Evolutionary conservation across 2,113 vertebrate genomes (phyloP), one percentile per base, ranked within the genome.

Genomic region (Lamprotornis superbus): DNA sequence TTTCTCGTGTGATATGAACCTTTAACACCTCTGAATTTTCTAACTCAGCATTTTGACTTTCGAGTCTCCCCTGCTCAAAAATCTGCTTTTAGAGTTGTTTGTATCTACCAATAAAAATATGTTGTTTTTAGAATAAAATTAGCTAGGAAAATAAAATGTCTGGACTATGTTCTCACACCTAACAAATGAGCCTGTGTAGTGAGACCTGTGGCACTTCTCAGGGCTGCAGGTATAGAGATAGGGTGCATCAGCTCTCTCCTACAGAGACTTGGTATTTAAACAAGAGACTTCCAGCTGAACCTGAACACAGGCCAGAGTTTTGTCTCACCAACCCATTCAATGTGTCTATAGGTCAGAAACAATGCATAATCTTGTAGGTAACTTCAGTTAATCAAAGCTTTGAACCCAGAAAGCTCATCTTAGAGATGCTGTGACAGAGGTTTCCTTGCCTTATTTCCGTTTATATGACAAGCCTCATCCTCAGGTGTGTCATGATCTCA

Each of bases 171-270:
- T 87, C 39, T 83, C 33, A 64, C 35, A 46, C 30, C 44, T 68
- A 53, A 61, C 40, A 82, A 65, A 74, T 0, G 0, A 23, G 69
- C 47, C 15, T 56, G n/a, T 0, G 0, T 4, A 35, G 30, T 22
- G 40, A 92, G 40, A 65, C 40, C 53, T 78, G 55, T 60, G 50
- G 30, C 75, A 39, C 46, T 88, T 93, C 50, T 82, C 46, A 20
- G 56, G 75, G 83, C 60, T 90, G 31, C 44, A 81, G 59, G 22
- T 77, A 0, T 18, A 0, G 15, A 27, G 40, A 40, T n/a, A 7
- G 0, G 4, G 68, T 81, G 28, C 21, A 40, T 68, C 5, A 4
- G 16, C 22, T 81, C 16, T 46, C 35, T 88, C 28, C 40, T 84
- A 2, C 68, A 73, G 77, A 87, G 23, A 65, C 24, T 25, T 78